Evolutionary conservation across 53 echinoderm and acorn worm genomes (phyloP), one percentile per base, ranked within the genome.

Genomic region (Paelopatides confundens): DNA sequence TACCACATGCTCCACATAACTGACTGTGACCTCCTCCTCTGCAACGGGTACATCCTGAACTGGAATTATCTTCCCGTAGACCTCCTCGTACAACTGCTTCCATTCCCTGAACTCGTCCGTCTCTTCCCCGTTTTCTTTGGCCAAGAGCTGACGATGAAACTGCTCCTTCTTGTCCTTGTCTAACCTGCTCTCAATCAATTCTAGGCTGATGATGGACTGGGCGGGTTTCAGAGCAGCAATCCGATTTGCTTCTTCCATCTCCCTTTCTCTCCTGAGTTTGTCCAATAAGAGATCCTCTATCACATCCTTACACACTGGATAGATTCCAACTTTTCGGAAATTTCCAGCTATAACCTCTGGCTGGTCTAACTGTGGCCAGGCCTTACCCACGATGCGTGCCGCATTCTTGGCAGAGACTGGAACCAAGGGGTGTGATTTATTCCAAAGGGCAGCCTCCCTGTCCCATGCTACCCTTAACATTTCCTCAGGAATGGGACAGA

Each of bases 1-100:
- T 5, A 83, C 37, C 2, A 83, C 84, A 26, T 83, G 84, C 65
- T 83, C 84, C 37, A 64, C 84, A 21, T 83, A 83, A 4, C 84
- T 65, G n/a, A 83, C 84, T 2, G 84, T 83, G 5, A 83, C 82
- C 66, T 71, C 74, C 64, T 84, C 34, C 65, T 63, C 40, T 12
- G 82, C 69, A 76, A 64, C 62, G 12, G 65, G 37, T 35, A 37
- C 84, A 71, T 87, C 82, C 40, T 71, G 51, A 26, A 66, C 50
- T 35, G 85, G 79, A 38, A 71, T 38, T 64, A 79, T 66, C 65
- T 79, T 48, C 52, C 77, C 66, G 13, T 71, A 91, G 30, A 86
- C 91, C 36, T 87, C 91, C 66, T 77, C 31, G 53, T 91, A 91
- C 15, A 91, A 76, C 30, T 82, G 83, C 85, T 88, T 91, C 91